phyloP scores from a whole-genome alignment of 2,797 vertebrate genomes.

The Thaleichthys pacificus region DNA sequence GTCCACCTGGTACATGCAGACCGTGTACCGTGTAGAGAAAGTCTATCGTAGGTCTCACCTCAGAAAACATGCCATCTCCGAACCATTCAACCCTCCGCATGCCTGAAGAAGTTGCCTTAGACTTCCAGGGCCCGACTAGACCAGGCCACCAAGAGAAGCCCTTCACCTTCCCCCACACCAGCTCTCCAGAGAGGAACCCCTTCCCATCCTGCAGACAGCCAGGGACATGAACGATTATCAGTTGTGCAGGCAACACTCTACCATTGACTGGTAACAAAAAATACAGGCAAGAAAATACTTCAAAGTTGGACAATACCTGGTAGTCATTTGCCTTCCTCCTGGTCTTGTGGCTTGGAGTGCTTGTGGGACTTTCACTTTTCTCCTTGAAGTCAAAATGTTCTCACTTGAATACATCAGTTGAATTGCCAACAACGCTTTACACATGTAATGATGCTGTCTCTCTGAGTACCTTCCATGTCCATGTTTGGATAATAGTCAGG shows the following conservation, averaged over 20 bases:
- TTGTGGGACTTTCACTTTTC: background rate
- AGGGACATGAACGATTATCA: background rate
- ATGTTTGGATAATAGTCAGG: too few relatives aligned
- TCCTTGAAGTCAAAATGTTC: background rate
- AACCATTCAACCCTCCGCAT: slow-evolving; percentile 79
- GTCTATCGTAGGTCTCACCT: slow-evolving; percentile 57
- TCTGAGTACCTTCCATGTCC: too few relatives aligned
- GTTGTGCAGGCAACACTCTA: too few relatives aligned
- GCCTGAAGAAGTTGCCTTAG: slow-evolving; percentile 45
- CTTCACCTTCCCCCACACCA: slow-evolving; percentile 78
- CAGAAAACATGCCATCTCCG: slow-evolving; percentile 80
- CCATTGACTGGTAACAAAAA: background rate
- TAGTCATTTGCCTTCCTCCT: background rate
- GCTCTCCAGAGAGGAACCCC: slow-evolving; percentile 67
- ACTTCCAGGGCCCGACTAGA: slow-evolving; percentile 71
- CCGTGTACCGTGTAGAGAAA: background rate
- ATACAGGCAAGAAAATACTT: background rate
- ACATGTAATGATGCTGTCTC: background rate
- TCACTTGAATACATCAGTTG: background rate
- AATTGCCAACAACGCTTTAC: background rate
- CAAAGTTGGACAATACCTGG: background rate
- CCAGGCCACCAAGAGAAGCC: slow-evolving; percentile 81
- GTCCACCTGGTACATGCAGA: background rate
- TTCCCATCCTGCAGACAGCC: slow-evolving; percentile 67
- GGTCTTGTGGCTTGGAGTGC: background rate